Conservation (phyloP, 2,888 invertebrate genomes). For the Euproctis similis region DNA sequence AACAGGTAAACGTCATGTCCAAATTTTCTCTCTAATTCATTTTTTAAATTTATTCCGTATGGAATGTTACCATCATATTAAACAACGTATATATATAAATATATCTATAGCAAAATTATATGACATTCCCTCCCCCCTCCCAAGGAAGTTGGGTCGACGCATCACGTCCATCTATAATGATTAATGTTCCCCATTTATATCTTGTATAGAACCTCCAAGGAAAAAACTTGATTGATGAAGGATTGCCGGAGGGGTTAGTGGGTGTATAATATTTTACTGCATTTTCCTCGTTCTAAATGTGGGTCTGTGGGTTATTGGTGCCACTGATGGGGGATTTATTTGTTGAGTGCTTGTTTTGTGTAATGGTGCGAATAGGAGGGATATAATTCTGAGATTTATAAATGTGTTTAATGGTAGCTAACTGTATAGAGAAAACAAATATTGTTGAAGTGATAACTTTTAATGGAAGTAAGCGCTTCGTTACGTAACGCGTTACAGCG, state of each 20-base stretch:
- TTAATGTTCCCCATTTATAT: slow-evolving; percentile 61
- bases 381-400: neutral
- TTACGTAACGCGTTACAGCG: no score
- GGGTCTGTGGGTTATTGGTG: slow-evolving; percentile 26
- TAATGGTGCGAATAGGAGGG: neutral
- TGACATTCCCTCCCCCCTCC: no score
- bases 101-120: no score
- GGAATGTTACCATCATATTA: no score
- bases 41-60: no score
- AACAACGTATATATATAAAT: no score
- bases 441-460: no score
- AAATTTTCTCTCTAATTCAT: no score
- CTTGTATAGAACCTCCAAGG: slow-evolving; percentile 36
- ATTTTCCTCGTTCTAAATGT: slow-evolving; percentile 32
- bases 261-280: slow-evolving; percentile 44
- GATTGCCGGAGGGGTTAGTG: slow-evolving; percentile 29
- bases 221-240: slow-evolving; percentile 67
- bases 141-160: slow-evolving; percentile 39
- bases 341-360: neutral
- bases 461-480: no score
- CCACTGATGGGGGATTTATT: slow-evolving; percentile 5
- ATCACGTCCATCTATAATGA: slow-evolving; percentile 57
- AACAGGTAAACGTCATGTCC: no score
- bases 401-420: no score
- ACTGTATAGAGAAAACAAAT: no score